These are phyloP conservation scores for Chiloscyllium punctatum DNA, from an alignment of 2,797 vertebrate species.

Conservation along the genomic window DNA sequence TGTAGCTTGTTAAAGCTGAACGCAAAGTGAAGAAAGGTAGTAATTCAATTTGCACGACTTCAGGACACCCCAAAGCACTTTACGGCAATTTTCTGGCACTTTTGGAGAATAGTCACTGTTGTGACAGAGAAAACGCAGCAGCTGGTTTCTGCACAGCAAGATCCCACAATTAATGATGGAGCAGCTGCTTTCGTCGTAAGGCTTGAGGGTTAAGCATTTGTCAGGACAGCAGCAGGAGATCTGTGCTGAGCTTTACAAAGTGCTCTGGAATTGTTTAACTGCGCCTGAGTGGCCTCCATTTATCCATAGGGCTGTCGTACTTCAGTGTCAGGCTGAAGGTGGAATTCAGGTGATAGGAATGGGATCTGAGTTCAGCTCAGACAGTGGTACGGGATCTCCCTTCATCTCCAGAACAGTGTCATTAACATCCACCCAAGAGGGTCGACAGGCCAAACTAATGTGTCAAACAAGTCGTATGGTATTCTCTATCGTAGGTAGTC, in stretches of 20 bases:
- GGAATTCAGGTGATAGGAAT: neutral
- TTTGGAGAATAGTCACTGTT: neutral
- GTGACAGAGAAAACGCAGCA: neutral
- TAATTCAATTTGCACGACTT: neutral
- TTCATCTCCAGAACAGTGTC: neutral
- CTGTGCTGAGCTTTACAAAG: too few species aligned
- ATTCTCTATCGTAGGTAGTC: neutral
- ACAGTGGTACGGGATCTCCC: too few species aligned
- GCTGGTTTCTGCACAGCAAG: neutral
- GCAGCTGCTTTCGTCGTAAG: neutral
- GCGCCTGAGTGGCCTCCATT: too few species aligned
- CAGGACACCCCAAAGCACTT: neutral
- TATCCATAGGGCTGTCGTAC: too few species aligned
- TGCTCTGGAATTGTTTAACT: too few species aligned
- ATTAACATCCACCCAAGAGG: neutral
- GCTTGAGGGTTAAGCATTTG: neutral
- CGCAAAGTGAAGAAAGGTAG: neutral
- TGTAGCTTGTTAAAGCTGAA: neutral
- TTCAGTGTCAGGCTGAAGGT: neutral
- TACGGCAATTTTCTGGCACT: neutral
- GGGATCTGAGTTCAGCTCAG: neutral
- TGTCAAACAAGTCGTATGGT: neutral
- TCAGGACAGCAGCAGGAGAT: too few species aligned
- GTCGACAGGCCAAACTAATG: neutral
- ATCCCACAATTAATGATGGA: neutral